phyloP scores from a whole-genome alignment of 2,888 invertebrate genomes.

The Drosophila heteroneura region DNA sequence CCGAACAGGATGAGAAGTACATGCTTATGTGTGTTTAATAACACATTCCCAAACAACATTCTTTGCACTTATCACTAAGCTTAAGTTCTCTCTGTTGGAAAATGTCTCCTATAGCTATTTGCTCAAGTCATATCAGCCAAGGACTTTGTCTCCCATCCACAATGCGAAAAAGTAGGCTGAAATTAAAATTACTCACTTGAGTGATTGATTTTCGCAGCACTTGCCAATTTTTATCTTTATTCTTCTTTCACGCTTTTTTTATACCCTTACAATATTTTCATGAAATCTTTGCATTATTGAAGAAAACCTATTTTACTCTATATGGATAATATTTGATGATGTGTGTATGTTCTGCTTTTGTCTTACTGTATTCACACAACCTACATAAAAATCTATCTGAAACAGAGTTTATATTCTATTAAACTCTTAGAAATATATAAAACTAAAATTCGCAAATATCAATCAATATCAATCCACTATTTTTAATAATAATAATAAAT shows the following conservation, averaged over 20 bases:
- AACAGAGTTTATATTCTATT: background rate
- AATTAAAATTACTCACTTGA: conserved; percentile 42
- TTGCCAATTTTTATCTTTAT: background rate
- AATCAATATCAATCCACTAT: too few species aligned
- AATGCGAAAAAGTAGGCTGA: conserved; percentile 15
- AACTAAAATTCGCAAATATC: background rate
- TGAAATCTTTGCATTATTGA: background rate
- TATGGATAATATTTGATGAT: background rate
- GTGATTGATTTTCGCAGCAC: conserved; percentile 16
- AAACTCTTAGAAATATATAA: background rate
- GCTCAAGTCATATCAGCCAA: background rate
- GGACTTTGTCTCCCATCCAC: background rate
- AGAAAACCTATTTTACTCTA: background rate
- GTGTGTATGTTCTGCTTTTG: background rate
- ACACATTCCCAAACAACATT: background rate
- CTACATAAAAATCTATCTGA: too few species aligned
- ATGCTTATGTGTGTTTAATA: background rate
- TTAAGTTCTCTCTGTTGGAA: background rate
- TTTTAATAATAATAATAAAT: too few species aligned
- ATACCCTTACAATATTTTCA: background rate
- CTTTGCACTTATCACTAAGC: background rate
- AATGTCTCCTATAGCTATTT: background rate
- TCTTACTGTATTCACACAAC: background rate
- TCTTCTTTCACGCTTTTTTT: background rate
- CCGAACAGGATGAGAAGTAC: background rate